Percentiles rank a stretch among this genome's conserved stretches.
Conservation (phyloP, 2,113 vertebrate genomes). For the Equus quagga region DNA sequence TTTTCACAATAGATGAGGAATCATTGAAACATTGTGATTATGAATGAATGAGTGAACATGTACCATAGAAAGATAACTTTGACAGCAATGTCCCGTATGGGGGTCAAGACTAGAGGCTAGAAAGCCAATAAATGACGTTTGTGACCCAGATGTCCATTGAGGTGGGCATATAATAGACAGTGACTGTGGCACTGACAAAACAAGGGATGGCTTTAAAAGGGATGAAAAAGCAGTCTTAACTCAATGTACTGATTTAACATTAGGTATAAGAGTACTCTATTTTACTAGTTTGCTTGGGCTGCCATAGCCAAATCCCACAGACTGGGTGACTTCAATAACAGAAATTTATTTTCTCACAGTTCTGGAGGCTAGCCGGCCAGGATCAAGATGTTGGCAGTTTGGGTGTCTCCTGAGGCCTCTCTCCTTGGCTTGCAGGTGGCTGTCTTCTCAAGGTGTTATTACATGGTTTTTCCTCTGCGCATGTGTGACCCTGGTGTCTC, state of each 20-base stretch:
- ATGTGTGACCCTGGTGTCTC: accelerated
- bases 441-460: accelerated
- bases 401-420: neutral
- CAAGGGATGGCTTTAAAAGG: neutral
- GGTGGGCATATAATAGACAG: neutral
- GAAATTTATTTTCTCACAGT: neutral
- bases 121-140: neutral
- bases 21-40: neutral
- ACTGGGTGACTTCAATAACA: neutral
- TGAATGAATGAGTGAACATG: neutral
- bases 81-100: neutral
- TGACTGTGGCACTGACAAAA: neutral
- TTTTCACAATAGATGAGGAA: neutral
- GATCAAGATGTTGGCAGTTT: accelerated
- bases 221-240: neutral
- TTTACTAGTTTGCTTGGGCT: neutral
- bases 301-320: neutral
- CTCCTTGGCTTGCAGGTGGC: neutral
- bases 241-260: neutral
- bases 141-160: neutral
- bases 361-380: neutral
- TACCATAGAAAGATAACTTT: neutral
- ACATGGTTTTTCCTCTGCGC: neutral
- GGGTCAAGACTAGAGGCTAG: neutral
- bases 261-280: neutral